These are phyloP conservation scores for Thaumetopoea pityocampa DNA, from an alignment of 1,140 invertebrate genomes.

Conservation along the genomic window DNA sequence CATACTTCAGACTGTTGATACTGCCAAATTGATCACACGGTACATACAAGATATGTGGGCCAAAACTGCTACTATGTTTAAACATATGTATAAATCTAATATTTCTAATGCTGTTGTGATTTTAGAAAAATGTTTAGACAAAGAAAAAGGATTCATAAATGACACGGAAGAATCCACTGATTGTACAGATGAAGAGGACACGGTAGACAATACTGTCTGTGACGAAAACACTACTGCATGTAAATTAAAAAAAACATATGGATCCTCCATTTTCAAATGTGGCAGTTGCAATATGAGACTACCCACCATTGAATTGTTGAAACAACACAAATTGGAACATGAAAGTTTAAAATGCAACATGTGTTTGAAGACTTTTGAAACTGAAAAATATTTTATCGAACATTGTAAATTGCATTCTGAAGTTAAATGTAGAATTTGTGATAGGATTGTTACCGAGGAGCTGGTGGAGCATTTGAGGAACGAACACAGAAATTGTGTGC, in stretches of 20 bases:
- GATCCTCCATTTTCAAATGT: constrained; percentile 3
- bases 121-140: too few species aligned
- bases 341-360: background rate
- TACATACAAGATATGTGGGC: background rate
- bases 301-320: background rate
- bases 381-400: background rate
- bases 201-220: background rate
- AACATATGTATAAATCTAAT: too few species aligned
- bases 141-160: too few species aligned
- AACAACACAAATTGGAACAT: background rate
- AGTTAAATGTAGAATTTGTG: constrained; percentile 4
- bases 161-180: too few species aligned
- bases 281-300: background rate
- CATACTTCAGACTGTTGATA: background rate
- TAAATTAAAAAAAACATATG: background rate
- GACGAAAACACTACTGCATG: background rate
- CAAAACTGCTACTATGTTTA: constrained; percentile 2
- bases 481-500: background rate
- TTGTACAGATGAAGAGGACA: background rate
- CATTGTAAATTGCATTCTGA: background rate
- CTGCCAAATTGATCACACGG: background rate
- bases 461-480: background rate
- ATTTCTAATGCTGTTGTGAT: too few species aligned
- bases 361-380: constrained; percentile 5
- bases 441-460: background rate